Percentiles rank a stretch among this genome's conserved stretches.
These are phyloP conservation scores for Carcina quercana DNA, from an alignment of 2,888 invertebrate genomes.

Conservation along the genomic window DNA sequence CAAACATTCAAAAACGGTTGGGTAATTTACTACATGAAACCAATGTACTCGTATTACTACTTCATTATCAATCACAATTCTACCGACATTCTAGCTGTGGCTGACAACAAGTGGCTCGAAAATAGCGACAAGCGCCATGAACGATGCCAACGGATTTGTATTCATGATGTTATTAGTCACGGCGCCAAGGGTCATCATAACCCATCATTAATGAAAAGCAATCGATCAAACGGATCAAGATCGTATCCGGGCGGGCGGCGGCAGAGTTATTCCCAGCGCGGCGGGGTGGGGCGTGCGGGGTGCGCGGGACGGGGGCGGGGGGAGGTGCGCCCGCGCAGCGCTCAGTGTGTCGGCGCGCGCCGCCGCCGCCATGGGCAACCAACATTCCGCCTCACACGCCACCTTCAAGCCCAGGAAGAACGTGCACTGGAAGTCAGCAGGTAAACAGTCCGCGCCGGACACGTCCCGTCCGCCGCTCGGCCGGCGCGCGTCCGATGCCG, in stretches of 20 bases:
- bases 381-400: conserved; percentile 63
- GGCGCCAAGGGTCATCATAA: conserved; percentile 38
- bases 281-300: conserved; percentile 26
- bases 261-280: conserved; percentile 24
- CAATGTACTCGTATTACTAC: too few species aligned
- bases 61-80: too few species aligned
- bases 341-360: conserved; percentile 67
- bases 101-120: too few species aligned
- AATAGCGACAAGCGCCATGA: too few species aligned
- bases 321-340: conserved; percentile 35
- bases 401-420: conserved; percentile 79
- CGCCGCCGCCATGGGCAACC: conserved; percentile 73
- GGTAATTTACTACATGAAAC: too few species aligned
- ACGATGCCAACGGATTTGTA: conserved; percentile 13
- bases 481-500: conserved; percentile 16
- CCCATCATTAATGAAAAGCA: conserved; percentile 38
- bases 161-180: conserved; percentile 20
- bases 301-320: conserved; percentile 31
- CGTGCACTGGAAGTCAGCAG: conserved; percentile 91
- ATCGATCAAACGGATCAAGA: conserved; percentile 56
- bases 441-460: conserved; percentile 60
- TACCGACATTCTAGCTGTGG: too few species aligned
- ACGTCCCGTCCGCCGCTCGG: conserved; percentile 16
- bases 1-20: too few species aligned
- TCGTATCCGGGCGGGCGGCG: conserved; percentile 45